These are phyloP conservation scores for Takifugu ocellatus DNA, from an alignment of 2,797 vertebrate genomes.

Conservation along the genomic window DNA sequence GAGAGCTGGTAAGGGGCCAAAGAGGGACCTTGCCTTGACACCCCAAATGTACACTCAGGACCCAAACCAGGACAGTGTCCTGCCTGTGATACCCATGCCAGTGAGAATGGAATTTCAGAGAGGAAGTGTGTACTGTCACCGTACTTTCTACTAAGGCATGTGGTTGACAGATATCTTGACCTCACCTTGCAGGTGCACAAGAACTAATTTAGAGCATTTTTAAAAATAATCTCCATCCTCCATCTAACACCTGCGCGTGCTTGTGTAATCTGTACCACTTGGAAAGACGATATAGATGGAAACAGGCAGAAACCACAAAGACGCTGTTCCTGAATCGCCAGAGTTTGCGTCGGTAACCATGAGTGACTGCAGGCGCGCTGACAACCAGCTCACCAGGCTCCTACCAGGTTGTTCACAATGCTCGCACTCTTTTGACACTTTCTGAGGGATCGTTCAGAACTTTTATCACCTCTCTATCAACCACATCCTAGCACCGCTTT, in stretches of 20 bases:
- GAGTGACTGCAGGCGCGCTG: background rate
- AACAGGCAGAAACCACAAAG: slow-evolving; percentile 57
- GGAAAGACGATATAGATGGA: slow-evolving; percentile 42
- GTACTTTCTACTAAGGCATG: slow-evolving; percentile 62
- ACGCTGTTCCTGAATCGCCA: slow-evolving; percentile 60
- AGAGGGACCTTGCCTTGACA: too few relatives aligned
- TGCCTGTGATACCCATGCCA: too few relatives aligned
- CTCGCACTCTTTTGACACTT: slow-evolving; percentile 1
- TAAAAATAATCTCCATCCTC: slow-evolving; percentile 65
- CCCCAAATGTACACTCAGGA: too few relatives aligned
- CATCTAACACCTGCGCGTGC: slow-evolving; percentile 67
- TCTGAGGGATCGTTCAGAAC: slow-evolving; percentile 32
- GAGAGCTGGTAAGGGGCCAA: too few relatives aligned
- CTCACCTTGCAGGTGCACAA: slow-evolving; percentile 62
- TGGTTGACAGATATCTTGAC: slow-evolving; percentile 57
- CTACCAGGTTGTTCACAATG: background rate
- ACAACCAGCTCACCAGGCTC: background rate
- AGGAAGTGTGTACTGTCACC: slow-evolving; percentile 62
- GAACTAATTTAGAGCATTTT: slow-evolving; percentile 63
- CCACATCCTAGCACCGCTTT: slow-evolving; percentile 47
- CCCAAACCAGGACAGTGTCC: too few relatives aligned
- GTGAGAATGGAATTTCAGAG: slow-evolving; percentile 49
- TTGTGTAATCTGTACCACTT: slow-evolving; percentile 61
- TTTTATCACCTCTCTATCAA: slow-evolving; percentile 33
- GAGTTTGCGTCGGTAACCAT: too few relatives aligned